Percentiles rank a stretch among this genome's conserved stretches.
Evolutionary conservation across 1,140 invertebrate genomes (phyloP).

Genomic region (Drosophila suzukii): DNA sequence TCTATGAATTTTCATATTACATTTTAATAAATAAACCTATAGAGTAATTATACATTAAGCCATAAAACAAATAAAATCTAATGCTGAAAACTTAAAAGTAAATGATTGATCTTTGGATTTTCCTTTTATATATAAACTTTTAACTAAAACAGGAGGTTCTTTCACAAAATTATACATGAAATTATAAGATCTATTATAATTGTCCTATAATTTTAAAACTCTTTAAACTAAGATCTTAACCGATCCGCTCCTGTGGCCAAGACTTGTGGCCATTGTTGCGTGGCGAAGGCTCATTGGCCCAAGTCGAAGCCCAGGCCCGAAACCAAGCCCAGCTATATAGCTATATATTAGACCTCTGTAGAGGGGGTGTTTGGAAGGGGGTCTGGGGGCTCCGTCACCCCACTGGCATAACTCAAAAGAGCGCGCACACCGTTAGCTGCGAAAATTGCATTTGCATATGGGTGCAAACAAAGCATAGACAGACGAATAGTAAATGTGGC

Average conservation of each 20-base stretch:
- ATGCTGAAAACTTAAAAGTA: too few relatives aligned
- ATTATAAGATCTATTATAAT: too few relatives aligned
- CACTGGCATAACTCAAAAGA: constrained; percentile 78
- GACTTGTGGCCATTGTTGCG: constrained; percentile 67
- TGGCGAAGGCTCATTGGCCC: constrained; percentile 80
- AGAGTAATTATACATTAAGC: too few relatives aligned
- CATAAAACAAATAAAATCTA: too few relatives aligned
- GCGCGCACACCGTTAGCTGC: constrained; percentile 80
- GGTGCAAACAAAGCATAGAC: constrained; percentile 65
- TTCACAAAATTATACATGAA: too few relatives aligned
- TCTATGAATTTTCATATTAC: too few relatives aligned
- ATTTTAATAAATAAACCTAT: too few relatives aligned
- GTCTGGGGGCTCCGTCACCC: constrained; percentile 7
- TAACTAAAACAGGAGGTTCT: too few relatives aligned
- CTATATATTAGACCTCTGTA: background rate
- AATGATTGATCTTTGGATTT: too few relatives aligned
- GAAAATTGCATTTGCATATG: constrained; percentile 82
- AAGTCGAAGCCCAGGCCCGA: constrained; percentile 25
- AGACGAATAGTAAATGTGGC: constrained; percentile 50
- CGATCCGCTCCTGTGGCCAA: constrained; percentile 39
- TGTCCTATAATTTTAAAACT: too few relatives aligned
- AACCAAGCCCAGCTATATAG: background rate
- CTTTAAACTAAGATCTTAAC: background rate
- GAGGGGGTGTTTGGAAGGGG: background rate
- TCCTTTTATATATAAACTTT: too few relatives aligned